Evolutionary conservation across 2,888 invertebrate species (phyloP), one percentile per base, ranked within the genome.

Genomic region (Cryptops parisi): DNA sequence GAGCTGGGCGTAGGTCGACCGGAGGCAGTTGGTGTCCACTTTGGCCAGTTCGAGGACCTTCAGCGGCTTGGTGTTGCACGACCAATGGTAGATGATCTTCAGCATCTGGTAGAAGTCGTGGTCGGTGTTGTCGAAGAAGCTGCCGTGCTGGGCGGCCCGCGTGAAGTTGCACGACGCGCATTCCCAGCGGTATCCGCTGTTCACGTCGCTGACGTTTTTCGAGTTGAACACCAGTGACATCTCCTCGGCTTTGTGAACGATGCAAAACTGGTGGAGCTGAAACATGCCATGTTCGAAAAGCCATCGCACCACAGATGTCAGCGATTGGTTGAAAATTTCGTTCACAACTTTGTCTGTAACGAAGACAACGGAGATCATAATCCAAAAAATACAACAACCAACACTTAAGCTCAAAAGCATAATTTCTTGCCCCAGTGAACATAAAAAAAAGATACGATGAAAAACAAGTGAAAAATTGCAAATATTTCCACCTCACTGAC

Each of bases 51-150:
- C 2, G 17, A 55, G 24, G 5, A 53, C 53, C 21, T 43, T 55
- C 25, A 47, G 39, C n/a, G 53, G 41, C 2, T 57, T 55, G 26
- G 40, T 41, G 47, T 55, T 55, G 60, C 89, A 89, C 0, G 86
- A 78, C 90, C 90, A 90, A 66, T 89, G 89, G 69, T 90, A 90
- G 50, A 90, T 77, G 0, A 90, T 72, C 63, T 89, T 89, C 1
- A 90, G 70, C 6, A 89, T 72, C 0, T 84, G 81, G 33, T 82
- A 82, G 0, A 52, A 44, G 33, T 38, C 33, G 6, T 44, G 44
- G 26, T 43, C 46, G 19, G 38, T 43, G n/a, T n/a, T n/a, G 23
- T 53, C 43, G 43, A 57, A 57, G 26, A 57, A 57, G 39, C 57
- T 55, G 4, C 55, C 38, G 17, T 57, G 57, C 19, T 41, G 43